phyloP scores from a whole-genome alignment of 1,140 invertebrate species.

The Caenorhabditis inopinata region DNA sequence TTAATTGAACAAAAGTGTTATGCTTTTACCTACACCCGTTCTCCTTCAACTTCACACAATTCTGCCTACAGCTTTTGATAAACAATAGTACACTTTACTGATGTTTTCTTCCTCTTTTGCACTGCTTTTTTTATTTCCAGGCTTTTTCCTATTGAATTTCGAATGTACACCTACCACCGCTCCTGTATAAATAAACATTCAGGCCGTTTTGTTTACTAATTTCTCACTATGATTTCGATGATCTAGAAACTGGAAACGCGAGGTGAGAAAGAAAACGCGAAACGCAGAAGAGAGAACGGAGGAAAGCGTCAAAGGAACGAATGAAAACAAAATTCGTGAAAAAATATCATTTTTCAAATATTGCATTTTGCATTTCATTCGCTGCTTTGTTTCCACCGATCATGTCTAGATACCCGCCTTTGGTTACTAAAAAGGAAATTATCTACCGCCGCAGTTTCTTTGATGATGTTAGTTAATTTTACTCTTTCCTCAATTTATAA shows the following conservation, averaged over 20 bases:
- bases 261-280: too few relatives aligned
- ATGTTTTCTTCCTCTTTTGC: neutral
- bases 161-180: neutral
- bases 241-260: neutral
- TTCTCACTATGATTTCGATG: neutral
- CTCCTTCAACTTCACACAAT: slow-evolving; percentile 25
- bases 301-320: neutral
- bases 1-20: neutral
- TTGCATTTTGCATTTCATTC: neutral
- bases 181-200: slow-evolving; percentile 4
- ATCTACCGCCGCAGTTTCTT: neutral
- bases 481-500: too few relatives aligned
- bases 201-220: slow-evolving; percentile 10
- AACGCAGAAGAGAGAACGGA: neutral
- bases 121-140: neutral
- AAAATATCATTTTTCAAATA: neutral
- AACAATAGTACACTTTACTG: neutral
- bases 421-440: neutral
- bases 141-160: neutral
- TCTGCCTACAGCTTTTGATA: slow-evolving; percentile 28
- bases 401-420: neutral
- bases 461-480: neutral
- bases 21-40: slow-evolving; percentile 19
- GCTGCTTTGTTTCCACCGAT: neutral
- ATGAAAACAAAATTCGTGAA: neutral